Evolutionary conservation across 1,140 invertebrate species (phyloP), one percentile per base, ranked within the genome.

Genomic region (Planococcus citri): DNA sequence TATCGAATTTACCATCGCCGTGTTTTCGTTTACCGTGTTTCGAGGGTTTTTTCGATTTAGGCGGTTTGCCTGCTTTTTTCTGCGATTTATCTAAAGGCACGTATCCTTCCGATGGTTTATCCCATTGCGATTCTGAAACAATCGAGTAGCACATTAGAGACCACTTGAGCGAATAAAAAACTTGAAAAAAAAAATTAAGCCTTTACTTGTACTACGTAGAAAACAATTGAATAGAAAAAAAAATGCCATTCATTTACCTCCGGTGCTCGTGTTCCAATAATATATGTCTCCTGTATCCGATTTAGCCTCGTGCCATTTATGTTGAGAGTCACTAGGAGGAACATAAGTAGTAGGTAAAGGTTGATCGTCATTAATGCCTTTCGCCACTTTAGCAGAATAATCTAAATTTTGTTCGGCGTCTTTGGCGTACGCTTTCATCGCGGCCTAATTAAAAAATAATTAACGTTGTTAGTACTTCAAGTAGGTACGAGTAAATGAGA

Each of bases 201-300:
- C 12, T 33, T 33, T 33, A n/a, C n/a, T n/a, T n/a, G n/a, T 33
- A 12, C 29, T 33, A 33, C 12, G 3, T 33, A 4, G 51, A 58
- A 72, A 70, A 73, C 12, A 6, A 33, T 33, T 12, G 12, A 33
- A 33, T 33, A n/a, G 27, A 71, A 60, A 71, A 64, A 71, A 68
- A 25, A 71, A 71, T 25, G 69, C 58, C 24, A 70, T 72, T 3
- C 64, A 73, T 74, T 68, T 78, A 88, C 89, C 88, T 80, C 87
- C 86, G n/a, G 88, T 90, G 73, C 86, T 82, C 22, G 83, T 84
- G 77, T 92, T 86, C 87, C 88, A 92, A 74, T 90, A 93, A 76
- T 92, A 92, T 9, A 83, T 83, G 71, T 86, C 82, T 17, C 88
- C 89, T 73, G 90, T 85, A 64, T 85, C 83, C 72, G 84, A 82